Evolutionary conservation across 1,140 invertebrate genomes (phyloP), one percentile per base, ranked within the genome.

Genomic region (Aphelenchoides fujianensis): DNA sequence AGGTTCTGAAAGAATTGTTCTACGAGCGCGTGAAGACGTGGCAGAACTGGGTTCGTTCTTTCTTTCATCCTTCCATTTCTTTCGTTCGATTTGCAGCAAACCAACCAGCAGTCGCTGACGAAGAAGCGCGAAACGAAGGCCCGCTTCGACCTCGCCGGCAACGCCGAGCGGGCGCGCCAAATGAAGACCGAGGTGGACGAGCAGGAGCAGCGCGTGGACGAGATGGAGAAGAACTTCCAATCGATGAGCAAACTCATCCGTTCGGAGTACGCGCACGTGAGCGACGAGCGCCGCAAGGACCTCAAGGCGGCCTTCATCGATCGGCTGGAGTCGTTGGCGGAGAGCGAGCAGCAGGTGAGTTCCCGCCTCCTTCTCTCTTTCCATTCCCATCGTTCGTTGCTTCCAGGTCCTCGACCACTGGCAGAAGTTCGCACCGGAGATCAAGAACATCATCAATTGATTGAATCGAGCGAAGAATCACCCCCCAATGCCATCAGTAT

Each of bases 1-100:
- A 48, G 41, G 41, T 48, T 48, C 41, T 48, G 12, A 48, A 48
- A 23, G 41, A 48, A 48, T 93, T 95, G n/a, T 96, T 98, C 81
- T 93, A 96, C 84, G 95, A 98, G 85, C 88, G 96, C 79, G 94
- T 97, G 0, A 98, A 98, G 88, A 90, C 92, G 0, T 98, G 95
- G 86, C 95, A 98, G 87, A 92, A 91, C 78, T 98, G 95, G n/a
- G n/a, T n/a, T n/a, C n/a, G n/a, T n/a, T n/a, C n/a, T n/a, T n/a
- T n/a, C n/a, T n/a, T n/a, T n/a, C n/a, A n/a, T n/a, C n/a, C n/a
- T n/a, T n/a, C n/a, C n/a, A n/a, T n/a, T n/a, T n/a, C n/a, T n/a
- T n/a, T n/a, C n/a, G n/a, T n/a, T n/a, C n/a, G n/a, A n/a, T n/a
- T n/a, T n/a, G n/a, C n/a, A n/a, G 93, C 94, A 98, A 85, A 93